Conservation (phyloP, 2,797 vertebrate species). For the Sebastes oblongus region DNA sequence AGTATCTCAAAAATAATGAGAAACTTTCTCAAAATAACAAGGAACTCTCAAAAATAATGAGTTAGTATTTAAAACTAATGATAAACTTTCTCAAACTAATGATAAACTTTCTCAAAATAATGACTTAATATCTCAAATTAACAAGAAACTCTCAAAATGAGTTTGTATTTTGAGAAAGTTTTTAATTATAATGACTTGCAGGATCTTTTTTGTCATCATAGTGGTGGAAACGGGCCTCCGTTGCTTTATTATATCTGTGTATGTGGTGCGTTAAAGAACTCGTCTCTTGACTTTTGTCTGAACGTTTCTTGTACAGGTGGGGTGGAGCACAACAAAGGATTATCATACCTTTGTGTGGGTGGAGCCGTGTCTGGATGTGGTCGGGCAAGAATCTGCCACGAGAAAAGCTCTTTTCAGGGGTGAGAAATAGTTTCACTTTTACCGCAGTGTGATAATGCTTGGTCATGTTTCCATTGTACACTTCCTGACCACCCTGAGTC, state of each 20-base stretch:
- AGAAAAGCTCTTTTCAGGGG: slow-evolving; percentile 87
- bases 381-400: slow-evolving; percentile 15
- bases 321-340: slow-evolving; percentile 89
- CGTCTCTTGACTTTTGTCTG: neutral
- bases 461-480: slow-evolving; percentile 21
- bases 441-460: neutral
- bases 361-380: slow-evolving; percentile 53
- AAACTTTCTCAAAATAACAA: neutral
- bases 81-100: neutral
- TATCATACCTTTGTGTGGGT: slow-evolving; percentile 92
- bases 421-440: slow-evolving; percentile 58
- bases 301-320: slow-evolving; percentile 82
- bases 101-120: no score
- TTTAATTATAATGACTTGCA: neutral
- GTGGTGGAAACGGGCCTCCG: no score
- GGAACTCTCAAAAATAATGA: neutral
- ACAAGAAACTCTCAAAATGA: no score
- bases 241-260: neutral
- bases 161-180: neutral
- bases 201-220: neutral
- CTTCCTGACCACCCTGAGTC: neutral
- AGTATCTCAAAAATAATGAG: neutral
- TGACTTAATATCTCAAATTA: no score
- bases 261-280: neutral
- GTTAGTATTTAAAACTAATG: neutral